A percentile compares a stretch with the other conserved stretches of the same genome.
Conservation (phyloP, 1,140 invertebrate species). For the Drosophila persimilis region DNA sequence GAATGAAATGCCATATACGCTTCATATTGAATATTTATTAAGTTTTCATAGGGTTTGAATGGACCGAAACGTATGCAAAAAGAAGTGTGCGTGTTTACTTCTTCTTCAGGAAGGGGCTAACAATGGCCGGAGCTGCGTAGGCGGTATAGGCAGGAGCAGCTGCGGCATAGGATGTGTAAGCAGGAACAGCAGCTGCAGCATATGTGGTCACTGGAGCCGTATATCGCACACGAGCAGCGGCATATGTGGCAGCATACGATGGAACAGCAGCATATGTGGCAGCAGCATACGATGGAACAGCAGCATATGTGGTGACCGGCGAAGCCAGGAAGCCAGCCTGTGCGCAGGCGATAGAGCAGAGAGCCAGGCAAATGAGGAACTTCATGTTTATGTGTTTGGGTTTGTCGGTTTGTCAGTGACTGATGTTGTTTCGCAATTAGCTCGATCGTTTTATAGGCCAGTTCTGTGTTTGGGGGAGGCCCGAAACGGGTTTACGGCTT, state of each 20-base stretch:
- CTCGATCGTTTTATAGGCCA: slow-evolving; percentile 45
- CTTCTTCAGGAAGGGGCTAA: slow-evolving; percentile 57
- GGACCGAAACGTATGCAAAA: background rate
- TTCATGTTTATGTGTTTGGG: slow-evolving; percentile 49
- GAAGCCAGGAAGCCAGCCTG: slow-evolving; percentile 57
- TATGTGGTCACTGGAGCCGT: slow-evolving; percentile 36
- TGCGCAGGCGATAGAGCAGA: slow-evolving; percentile 51
- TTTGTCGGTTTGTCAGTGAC: slow-evolving; percentile 46
- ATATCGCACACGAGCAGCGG: slow-evolving; percentile 18
- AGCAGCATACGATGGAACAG: too few species aligned
- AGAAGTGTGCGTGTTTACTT: slow-evolving; percentile 30
- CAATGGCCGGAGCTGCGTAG: slow-evolving; percentile 47
- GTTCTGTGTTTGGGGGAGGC: slow-evolving; percentile 3
- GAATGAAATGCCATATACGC: too few species aligned
- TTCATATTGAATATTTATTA: too few species aligned
- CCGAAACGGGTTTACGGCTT: slow-evolving; percentile 57
- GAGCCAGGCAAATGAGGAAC: slow-evolving; percentile 61
- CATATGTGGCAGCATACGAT: slow-evolving; percentile 24
- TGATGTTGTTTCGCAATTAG: slow-evolving; percentile 53
- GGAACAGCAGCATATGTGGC: background rate
- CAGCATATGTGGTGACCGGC: slow-evolving; percentile 33
- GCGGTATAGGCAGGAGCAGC: background rate
- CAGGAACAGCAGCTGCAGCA: slow-evolving; percentile 9
- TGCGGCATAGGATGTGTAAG: slow-evolving; percentile 2
- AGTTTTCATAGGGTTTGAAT: too few species aligned